Conservation (phyloP, 2,888 invertebrate species). For the Nebria brevicollis region DNA sequence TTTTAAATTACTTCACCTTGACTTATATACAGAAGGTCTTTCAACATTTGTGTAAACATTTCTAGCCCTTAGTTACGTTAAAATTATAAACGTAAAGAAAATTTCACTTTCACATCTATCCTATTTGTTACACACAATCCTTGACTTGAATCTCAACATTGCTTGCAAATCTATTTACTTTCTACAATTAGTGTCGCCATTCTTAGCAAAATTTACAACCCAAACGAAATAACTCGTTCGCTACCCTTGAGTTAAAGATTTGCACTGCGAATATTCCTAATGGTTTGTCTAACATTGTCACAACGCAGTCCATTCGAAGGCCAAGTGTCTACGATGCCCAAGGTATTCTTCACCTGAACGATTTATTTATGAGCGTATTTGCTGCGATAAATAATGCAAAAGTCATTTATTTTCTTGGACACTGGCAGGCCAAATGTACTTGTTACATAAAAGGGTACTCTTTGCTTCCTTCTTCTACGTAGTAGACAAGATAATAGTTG, state of each 20-base stretch:
- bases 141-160: not conserved
- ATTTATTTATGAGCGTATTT: constrained; percentile 47
- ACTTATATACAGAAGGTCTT: not conserved
- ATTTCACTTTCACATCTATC: not conserved
- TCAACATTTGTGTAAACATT: not conserved
- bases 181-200: not conserved
- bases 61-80: not conserved
- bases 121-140: not conserved
- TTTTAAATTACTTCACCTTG: not conserved
- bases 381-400: constrained; percentile 46
- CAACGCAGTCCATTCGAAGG: not conserved
- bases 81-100: not conserved
- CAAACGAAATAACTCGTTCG: not conserved
- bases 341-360: constrained; percentile 45
- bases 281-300: not conserved
- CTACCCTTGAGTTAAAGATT: not conserved
- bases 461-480: not conserved
- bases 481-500: constrained; percentile 6
- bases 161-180: not conserved
- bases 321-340: not conserved
- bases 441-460: constrained; percentile 33
- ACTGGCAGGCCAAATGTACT: constrained; percentile 17
- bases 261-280: not conserved
- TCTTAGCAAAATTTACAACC: not conserved
- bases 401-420: constrained; percentile 45